Evolutionary conservation across 1,140 invertebrate species (phyloP).

Genomic region (Brachionus calyciflorus): DNA sequence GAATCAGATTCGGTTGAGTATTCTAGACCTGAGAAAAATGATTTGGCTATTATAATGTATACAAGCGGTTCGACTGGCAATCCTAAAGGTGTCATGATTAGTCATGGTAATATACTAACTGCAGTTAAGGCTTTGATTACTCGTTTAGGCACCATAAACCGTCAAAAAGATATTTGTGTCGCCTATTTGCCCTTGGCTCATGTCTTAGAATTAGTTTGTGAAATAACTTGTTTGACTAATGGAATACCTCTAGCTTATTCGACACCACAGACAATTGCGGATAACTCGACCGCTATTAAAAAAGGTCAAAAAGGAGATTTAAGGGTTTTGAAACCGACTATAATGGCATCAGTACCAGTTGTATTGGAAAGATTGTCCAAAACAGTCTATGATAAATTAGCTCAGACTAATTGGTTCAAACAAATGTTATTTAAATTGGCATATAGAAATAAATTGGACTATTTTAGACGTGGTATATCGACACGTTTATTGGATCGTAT

Average conservation of each 20-base stretch:
- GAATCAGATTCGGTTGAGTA: not conserved
- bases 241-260: slow-evolving; percentile 93
- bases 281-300: slow-evolving; percentile 89
- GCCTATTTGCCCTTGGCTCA: slow-evolving; percentile 95
- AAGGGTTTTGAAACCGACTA: slow-evolving; percentile 80
- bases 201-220: slow-evolving; percentile 83
- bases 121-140: slow-evolving; percentile 59
- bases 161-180: slow-evolving; percentile 70
- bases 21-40: slow-evolving; percentile 50
- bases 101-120: slow-evolving; percentile 83
- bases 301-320: slow-evolving; percentile 79
- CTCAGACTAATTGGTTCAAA: slow-evolving; percentile 71
- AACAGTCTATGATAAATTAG: slow-evolving; percentile 85
- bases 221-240: slow-evolving; percentile 64
- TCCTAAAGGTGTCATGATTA: slow-evolving; percentile 66
- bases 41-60: slow-evolving; percentile 62
- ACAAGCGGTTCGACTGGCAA: slow-evolving; percentile 61
- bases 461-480: slow-evolving; percentile 48
- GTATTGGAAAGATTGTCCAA: slow-evolving; percentile 93
- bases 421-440: slow-evolving; percentile 75
- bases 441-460: slow-evolving; percentile 67
- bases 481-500: not conserved
- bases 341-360: slow-evolving; percentile 90
- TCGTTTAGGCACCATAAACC: slow-evolving; percentile 80
- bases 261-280: slow-evolving; percentile 87